phyloP scores from a whole-genome alignment of 2,113 vertebrate genomes.

The Podarcis muralis region DNA sequence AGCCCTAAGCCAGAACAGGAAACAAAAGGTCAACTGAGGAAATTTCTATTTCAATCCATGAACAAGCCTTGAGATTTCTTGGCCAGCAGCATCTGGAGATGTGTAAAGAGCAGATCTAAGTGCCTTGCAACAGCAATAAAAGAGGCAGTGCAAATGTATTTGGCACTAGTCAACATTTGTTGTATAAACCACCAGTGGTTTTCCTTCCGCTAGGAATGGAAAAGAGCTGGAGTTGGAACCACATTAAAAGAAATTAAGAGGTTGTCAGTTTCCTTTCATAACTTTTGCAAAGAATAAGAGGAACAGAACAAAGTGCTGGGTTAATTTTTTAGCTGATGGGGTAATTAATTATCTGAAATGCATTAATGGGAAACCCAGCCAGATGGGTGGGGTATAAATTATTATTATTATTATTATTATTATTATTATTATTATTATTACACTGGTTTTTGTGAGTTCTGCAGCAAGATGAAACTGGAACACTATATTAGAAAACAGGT shows the following conservation, averaged over 20 bases:
- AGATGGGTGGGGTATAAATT: no score
- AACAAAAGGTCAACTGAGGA: neutral
- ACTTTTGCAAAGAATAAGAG: neutral
- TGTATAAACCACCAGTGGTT: conserved; percentile 26
- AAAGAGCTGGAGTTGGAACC: neutral
- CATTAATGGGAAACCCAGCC: neutral
- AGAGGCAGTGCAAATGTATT: neutral
- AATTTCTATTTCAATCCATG: conserved; percentile 18
- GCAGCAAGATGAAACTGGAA: neutral
- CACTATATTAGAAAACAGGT: neutral
- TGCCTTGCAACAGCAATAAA: neutral
- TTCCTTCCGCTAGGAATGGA: conserved; percentile 26
- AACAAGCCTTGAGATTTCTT: fast-evolving
- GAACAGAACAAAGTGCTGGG: conserved; percentile 3
- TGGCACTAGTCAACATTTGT: conserved; percentile 17
- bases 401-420: no score
- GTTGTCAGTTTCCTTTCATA: neutral
- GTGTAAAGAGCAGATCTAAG: conserved; percentile 3
- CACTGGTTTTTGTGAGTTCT: neutral
- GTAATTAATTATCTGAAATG: conserved; percentile 11
- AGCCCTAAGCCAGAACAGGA: neutral
- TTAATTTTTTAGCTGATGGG: neutral
- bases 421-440: no score
- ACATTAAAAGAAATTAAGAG: neutral
- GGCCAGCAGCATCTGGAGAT: neutral